Base-by-base conservation (phyloP, 2,797 vertebrate genomes). In the Rhinoraja longicauda region DNA sequence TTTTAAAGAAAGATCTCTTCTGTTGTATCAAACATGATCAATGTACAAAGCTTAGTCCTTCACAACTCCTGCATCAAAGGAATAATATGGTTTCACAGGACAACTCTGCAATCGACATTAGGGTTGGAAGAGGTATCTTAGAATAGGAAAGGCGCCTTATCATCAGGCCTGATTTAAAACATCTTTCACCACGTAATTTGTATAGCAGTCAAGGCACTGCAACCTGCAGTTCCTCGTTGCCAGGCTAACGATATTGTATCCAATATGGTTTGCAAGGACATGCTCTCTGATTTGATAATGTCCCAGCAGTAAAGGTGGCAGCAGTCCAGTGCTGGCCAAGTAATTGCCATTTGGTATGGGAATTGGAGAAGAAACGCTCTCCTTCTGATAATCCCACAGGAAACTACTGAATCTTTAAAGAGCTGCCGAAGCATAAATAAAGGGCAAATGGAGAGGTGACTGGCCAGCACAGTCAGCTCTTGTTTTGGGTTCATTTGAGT, bases 361-460 rank as follows among this genome's bases (percentile, higher is more conserved):
- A 88, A 86, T 62, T 62, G 82, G 53, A 86, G 81, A 67, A 67
- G 29, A 24, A 88, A 67, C n/a, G 36, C 32, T 88, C 26, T 64
- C n/a, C 62, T 88, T 26, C 32, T 36, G 32, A 67, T 88, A 88
- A 88, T 88, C 84, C 84, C 84, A 88, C n/a, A 88, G 62, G 84
- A 88, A 88, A 21, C n/a, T 1, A 67, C 84, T 88, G 59, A 88
- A 88, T 67, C 67, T 15, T 88, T 67, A 21, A 67, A 36, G 84
- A 8, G 64, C 62, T 36, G 67, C 36, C 84, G 9, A 32, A 21
- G 84, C 84, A 67, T 64, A 88, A 88, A 88, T 19, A 67, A 84
- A 26, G n/a, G n/a, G 57, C 57, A 86, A 86, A 62, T 86, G 13
- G n/a, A 64, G 82, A 62, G n/a, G 82, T 62, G 29, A 86, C 53